A percentile compares a stretch with the other conserved stretches of the same genome.
phyloP scores from a whole-genome alignment of 2,888 invertebrate genomes.

The Melipona bicolor region DNA sequence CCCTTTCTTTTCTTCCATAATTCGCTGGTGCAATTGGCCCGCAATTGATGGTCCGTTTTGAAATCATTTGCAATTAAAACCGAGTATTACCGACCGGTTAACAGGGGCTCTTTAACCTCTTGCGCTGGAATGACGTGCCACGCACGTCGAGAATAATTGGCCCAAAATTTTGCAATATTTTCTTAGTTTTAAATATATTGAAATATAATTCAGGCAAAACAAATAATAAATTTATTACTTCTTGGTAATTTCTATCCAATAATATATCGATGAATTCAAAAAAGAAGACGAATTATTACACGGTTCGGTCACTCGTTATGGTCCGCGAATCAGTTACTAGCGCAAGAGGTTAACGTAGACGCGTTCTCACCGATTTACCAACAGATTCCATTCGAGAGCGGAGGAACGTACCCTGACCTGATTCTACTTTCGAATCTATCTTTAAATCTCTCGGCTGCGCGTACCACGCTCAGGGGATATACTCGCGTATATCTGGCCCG shows the following conservation, averaged over 20 bases:
- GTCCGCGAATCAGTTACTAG: too few relatives aligned
- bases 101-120: too few relatives aligned
- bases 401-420: slow-evolving; percentile 43
- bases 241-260: too few relatives aligned
- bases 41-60: slow-evolving; percentile 19
- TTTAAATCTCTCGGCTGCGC: slow-evolving; percentile 36
- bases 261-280: too few relatives aligned
- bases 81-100: background rate
- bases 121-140: too few relatives aligned
- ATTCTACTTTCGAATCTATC: slow-evolving; percentile 48
- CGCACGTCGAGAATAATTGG: too few relatives aligned
- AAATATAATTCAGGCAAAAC: too few relatives aligned
- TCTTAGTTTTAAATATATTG: too few relatives aligned
- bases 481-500: slow-evolving; percentile 1
- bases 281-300: too few relatives aligned
- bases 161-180: too few relatives aligned
- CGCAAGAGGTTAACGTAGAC: slow-evolving; percentile 26
- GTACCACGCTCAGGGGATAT: slow-evolving; percentile 12
- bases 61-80: slow-evolving; percentile 52
- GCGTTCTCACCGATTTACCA: slow-evolving; percentile 43
- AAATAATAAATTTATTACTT: too few relatives aligned
- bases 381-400: slow-evolving; percentile 4
- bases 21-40: background rate
- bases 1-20: background rate
- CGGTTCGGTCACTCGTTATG: too few relatives aligned